phyloP scores from a whole-genome alignment of 2,797 vertebrate genomes.

The Taeniopygia guttata region DNA sequence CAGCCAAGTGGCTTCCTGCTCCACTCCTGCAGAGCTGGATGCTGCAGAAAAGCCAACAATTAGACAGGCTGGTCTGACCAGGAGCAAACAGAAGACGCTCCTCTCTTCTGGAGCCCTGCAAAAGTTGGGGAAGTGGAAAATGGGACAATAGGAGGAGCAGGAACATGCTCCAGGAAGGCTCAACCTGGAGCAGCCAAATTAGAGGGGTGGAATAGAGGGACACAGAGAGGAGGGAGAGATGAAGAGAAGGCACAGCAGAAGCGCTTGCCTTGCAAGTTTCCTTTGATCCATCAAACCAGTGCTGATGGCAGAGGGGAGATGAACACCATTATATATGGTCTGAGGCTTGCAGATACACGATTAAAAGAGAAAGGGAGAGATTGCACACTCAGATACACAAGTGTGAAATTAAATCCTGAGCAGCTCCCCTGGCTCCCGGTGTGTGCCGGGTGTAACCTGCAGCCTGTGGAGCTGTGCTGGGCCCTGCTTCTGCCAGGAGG shows the following conservation, averaged over 20 bases:
- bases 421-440: background rate
- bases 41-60: conserved; percentile 4
- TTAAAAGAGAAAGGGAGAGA: background rate
- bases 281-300: background rate
- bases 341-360: background rate
- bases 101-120: background rate
- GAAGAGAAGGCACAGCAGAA: background rate
- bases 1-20: conserved; percentile 12
- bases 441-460: fast-evolving
- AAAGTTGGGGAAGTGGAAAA: background rate
- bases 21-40: background rate
- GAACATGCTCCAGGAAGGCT: background rate
- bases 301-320: background rate
- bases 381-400: background rate
- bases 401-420: background rate
- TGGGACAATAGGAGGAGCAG: background rate
- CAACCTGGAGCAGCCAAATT: background rate
- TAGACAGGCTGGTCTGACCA: fast-evolving
- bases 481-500: background rate
- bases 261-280: background rate
- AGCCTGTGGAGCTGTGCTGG: background rate
- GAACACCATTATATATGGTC: background rate
- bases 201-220: background rate
- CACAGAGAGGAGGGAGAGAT: background rate
- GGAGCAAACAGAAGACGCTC: background rate